Evolutionary conservation across 2,113 vertebrate species (phyloP).

Genomic region (Chelonoidis abingdonii): DNA sequence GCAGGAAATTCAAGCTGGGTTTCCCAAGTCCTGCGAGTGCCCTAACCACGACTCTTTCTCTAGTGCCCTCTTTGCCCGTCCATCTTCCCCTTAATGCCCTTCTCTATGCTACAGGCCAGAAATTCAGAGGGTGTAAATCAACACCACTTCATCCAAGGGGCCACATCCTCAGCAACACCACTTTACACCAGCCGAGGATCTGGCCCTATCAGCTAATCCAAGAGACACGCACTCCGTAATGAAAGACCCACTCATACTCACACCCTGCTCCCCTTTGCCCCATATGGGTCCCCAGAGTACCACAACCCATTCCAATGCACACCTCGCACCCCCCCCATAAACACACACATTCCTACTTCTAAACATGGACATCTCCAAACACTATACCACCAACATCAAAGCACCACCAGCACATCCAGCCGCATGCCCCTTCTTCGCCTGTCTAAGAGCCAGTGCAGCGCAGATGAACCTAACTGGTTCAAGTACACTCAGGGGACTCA

Average conservation of each 20-base stretch:
- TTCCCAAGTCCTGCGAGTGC: not conserved
- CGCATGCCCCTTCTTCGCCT: no score
- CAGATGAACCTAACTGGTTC: not conserved
- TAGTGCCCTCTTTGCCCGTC: not conserved
- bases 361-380: no score
- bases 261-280: no score
- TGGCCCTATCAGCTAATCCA: not conserved
- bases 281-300: no score
- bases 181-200: not conserved
- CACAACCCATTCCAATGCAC: not conserved
- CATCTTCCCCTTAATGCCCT: not conserved
- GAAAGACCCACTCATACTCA: not conserved
- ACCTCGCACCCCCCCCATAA: no score
- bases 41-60: not conserved
- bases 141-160: not conserved
- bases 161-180: not conserved
- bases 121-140: not conserved
- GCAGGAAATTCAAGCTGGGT: not conserved
- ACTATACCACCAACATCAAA: no score
- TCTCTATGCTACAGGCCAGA: no score
- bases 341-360: not conserved
- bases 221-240: not conserved
- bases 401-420: no score
- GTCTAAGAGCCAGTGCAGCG: no score
- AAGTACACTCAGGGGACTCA: not conserved